These are phyloP conservation scores for Polylopha cassiicola DNA, from an alignment of 2,888 invertebrate genomes.

Conservation along the genomic window DNA sequence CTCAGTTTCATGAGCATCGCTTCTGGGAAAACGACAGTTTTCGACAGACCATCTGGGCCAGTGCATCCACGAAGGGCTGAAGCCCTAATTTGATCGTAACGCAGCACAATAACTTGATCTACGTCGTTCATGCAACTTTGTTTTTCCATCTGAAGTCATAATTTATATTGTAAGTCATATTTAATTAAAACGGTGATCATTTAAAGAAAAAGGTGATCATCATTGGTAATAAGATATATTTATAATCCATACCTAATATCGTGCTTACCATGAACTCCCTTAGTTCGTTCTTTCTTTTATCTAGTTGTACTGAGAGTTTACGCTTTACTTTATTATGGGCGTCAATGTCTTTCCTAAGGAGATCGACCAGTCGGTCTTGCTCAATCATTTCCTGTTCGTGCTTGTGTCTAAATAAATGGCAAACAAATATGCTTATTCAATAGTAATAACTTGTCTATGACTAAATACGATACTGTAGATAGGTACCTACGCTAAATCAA, in stretches of 20 bases:
- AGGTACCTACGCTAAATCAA: no score
- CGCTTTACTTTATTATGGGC: constrained; percentile 75
- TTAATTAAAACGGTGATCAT: no score
- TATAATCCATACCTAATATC: no score
- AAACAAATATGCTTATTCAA: neutral
- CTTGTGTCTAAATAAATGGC: constrained; percentile 44
- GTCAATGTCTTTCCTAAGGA: constrained; percentile 78
- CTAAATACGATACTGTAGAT: no score
- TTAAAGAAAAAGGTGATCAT: no score
- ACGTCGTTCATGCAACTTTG: constrained; percentile 88
- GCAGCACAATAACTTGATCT: constrained; percentile 81
- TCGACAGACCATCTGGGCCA: constrained; percentile 53
- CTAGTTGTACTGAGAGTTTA: constrained; percentile 72
- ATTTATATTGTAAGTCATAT: no score
- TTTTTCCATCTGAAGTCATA: constrained; percentile 82
- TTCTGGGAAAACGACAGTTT: constrained; percentile 81
- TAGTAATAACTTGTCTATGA: neutral
- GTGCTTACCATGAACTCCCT: constrained; percentile 81
- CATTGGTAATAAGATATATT: no score
- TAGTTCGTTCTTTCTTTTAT: constrained; percentile 76
- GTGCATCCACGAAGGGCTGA: constrained; percentile 62
- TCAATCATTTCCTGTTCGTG: constrained; percentile 79
- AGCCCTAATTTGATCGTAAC: constrained; percentile 81
- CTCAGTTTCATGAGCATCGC: constrained; percentile 75
- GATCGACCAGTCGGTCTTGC: constrained; percentile 74